Evolutionary conservation across 2,797 vertebrate genomes (phyloP), one percentile per base, ranked within the genome.

Genomic region (Macropodus opercularis): DNA sequence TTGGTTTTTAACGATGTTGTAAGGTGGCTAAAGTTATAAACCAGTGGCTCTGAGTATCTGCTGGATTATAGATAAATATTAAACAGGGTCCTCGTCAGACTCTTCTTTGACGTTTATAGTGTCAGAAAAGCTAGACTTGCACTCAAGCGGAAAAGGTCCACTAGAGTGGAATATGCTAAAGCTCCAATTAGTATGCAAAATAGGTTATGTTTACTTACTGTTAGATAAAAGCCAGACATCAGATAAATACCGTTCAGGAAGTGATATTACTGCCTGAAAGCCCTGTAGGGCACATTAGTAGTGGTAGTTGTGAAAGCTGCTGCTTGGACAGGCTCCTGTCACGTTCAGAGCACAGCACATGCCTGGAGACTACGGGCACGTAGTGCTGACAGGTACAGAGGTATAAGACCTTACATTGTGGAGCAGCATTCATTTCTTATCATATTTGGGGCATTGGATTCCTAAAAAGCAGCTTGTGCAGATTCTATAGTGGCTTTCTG

Each of bases 151-250:
- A 73, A 62, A 48, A 63, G 43, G 32, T 61, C 41, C 55, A 41
- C 18, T 36, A 21, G 55, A 51, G 34, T 31, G 41, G 46, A 40
- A 55, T 44, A 5, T n/a, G 12, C 51, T 4, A 12, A 31, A 47
- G 51, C 48, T 65, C 62, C 40, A 62, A 74, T 79, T 77, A 71
- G 44, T 66, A 43, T 46, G 56, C 34, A 50, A 59, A 65, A 59
- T 58, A 35, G 27, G 63, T 56, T 43, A 59, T 71, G 35, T 66
- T 71, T 44, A 50, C 57, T 55, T 55, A 19, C 64, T n/a, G 39
- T 56, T 63, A 63, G 54, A 47, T 61, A 18, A 64, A 40, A 66
- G 29, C 29, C 35, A 40, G 43, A 58, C 23, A 47, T 36, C 8
- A 52, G 13, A 46, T 14, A 44, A 69, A 62, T 23, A 14, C 18